A percentile compares a stretch with the other conserved stretches of the same genome.
Conservation (phyloP, 2,888 invertebrate species). For the Spilarctia lutea region DNA sequence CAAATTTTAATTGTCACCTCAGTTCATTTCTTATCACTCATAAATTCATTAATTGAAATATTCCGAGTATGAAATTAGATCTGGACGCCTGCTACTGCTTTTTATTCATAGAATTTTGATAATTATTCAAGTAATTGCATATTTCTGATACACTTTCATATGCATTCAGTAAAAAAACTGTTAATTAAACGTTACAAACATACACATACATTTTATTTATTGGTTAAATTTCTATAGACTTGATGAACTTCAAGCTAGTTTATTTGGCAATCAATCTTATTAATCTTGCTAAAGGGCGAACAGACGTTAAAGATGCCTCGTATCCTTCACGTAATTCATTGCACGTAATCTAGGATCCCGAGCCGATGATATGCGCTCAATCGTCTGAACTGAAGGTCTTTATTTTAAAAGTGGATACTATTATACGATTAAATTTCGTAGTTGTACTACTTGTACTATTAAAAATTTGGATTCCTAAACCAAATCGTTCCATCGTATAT, state of each 20-base stretch:
- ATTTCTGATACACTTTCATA: not conserved
- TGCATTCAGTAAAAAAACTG: no score
- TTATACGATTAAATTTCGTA: not conserved
- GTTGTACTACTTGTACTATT: not conserved
- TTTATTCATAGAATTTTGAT: not conserved
- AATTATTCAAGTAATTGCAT: not conserved
- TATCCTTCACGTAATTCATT: constrained; percentile 42
- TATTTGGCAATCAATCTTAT: constrained; percentile 52
- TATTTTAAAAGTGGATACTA: not conserved
- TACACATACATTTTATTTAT: not conserved
- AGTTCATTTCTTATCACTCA: no score
- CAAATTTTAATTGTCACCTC: no score
- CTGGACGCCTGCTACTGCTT: not conserved
- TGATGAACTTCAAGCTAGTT: constrained; percentile 39
- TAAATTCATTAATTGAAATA: no score
- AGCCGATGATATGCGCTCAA: constrained; percentile 45
- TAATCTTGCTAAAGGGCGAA: constrained; percentile 44
- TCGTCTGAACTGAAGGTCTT: constrained; percentile 29
- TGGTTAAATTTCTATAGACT: constrained; percentile 10
- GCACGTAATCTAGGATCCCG: constrained; percentile 46
- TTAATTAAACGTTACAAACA: not conserved
- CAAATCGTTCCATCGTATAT: not conserved
- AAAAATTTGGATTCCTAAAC: not conserved
- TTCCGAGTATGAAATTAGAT: no score
- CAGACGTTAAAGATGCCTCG: constrained; percentile 45